phyloP scores from a whole-genome alignment of 2,888 invertebrate species.

The Lutraria lutraria region DNA sequence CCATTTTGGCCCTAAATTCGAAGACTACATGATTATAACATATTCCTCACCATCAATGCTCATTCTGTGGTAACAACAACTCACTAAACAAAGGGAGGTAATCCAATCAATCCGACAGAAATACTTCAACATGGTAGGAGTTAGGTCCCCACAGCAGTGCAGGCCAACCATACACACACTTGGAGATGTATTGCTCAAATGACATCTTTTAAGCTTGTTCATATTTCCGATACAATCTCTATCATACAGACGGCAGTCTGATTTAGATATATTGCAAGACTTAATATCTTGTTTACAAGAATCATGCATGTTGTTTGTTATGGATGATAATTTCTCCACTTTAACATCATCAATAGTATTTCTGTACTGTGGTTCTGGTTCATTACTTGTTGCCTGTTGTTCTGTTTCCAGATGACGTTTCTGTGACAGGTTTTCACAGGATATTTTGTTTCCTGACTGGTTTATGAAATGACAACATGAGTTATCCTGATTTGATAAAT shows the following conservation, averaged over 20 bases:
- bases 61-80: constrained; percentile 86
- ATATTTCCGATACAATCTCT: not conserved
- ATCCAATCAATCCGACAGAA: constrained; percentile 72
- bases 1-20: no score
- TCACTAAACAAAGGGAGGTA: constrained; percentile 80
- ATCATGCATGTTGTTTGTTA: no score
- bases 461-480: constrained; percentile 4
- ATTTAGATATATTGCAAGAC: not conserved
- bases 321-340: no score
- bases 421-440: not conserved
- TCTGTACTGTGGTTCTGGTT: not conserved
- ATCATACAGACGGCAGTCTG: not conserved
- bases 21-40: not conserved
- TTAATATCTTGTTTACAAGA: not conserved
- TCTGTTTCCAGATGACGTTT: not conserved
- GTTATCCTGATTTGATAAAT: constrained; percentile 21
- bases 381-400: not conserved
- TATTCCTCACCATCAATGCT: constrained; percentile 70
- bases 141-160: constrained; percentile 86
- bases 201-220: not conserved
- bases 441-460: not conserved
- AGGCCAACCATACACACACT: constrained; percentile 83
- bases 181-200: not conserved
- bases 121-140: constrained; percentile 81
- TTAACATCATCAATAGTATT: not conserved